Conservation (phyloP, 2,888 invertebrate genomes). For the Epirrita christyi region DNA sequence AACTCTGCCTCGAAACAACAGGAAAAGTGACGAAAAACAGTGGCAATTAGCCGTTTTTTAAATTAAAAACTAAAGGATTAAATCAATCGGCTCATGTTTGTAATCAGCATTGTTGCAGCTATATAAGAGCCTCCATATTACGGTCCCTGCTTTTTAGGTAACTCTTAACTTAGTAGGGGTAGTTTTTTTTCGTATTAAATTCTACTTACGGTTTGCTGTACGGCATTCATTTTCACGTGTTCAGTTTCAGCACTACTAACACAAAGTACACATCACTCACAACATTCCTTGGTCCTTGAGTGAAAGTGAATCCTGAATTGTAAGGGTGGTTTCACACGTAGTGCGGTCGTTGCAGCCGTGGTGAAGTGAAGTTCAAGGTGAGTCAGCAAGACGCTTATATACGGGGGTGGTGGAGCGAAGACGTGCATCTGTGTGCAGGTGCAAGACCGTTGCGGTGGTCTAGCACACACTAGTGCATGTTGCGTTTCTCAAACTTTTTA, state of each 20-base stretch:
- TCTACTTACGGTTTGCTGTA: slow-evolving; percentile 69
- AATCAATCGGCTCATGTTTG: no score
- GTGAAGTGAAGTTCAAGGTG: slow-evolving; percentile 84
- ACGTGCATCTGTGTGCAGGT: slow-evolving; percentile 54
- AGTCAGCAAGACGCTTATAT: slow-evolving; percentile 71
- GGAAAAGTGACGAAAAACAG: no score
- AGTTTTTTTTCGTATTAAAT: not conserved
- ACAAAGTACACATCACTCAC: slow-evolving; percentile 45
- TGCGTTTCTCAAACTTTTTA: slow-evolving; percentile 52
- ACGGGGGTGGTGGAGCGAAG: slow-evolving; percentile 79
- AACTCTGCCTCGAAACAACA: no score
- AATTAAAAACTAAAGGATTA: no score
- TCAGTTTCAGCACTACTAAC: slow-evolving; percentile 53
- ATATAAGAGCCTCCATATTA: no score
- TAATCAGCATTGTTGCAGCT: no score
- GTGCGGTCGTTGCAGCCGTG: slow-evolving; percentile 49
- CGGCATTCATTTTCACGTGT: slow-evolving; percentile 64
- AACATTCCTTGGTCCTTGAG: slow-evolving; percentile 42
- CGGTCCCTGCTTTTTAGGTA: no score
- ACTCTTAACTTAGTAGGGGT: no score
- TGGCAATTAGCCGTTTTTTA: no score
- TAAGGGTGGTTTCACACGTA: slow-evolving; percentile 32
- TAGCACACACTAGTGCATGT: slow-evolving; percentile 56
- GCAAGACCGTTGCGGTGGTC: slow-evolving; percentile 34
- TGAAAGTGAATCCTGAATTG: slow-evolving; percentile 37